phyloP scores from a whole-genome alignment of 2,888 invertebrate genomes.

The Flexamia atlantica region DNA sequence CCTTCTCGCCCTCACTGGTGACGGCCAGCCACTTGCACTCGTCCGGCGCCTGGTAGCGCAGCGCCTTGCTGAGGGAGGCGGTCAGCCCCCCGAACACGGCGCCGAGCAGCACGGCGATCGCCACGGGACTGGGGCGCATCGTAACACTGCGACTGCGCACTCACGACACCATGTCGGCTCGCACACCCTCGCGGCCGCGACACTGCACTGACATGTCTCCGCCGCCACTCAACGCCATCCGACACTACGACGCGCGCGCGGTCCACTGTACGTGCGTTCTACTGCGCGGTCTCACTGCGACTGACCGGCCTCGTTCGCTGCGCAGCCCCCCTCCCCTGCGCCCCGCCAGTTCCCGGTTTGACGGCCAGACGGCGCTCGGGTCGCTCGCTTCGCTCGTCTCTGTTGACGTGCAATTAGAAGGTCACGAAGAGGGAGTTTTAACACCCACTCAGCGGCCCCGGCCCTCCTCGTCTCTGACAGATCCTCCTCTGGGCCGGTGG shows the following conservation, averaged over 20 bases:
- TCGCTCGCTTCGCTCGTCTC: conserved; percentile 57
- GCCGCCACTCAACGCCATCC: conserved; percentile 68
- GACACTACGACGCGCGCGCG: conserved; percentile 32
- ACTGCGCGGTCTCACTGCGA: conserved; percentile 59
- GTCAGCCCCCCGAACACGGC: conserved; percentile 80
- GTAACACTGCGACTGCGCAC: conserved; percentile 18
- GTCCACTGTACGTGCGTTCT: conserved; percentile 42
- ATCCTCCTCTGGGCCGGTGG: conserved; percentile 33
- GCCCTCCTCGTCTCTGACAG: not conserved
- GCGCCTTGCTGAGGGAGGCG: conserved; percentile 79
- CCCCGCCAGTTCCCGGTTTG: conserved; percentile 53
- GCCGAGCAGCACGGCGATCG: conserved; percentile 79
- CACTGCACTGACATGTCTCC: conserved; percentile 52
- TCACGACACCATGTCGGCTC: conserved; percentile 53
- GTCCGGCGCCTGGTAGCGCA: conserved; percentile 87
- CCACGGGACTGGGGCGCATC: conserved; percentile 68
- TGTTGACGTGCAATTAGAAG: conserved; percentile 63
- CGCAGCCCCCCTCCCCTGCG: conserved; percentile 38
- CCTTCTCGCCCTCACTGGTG: conserved; percentile 78
- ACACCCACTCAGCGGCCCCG: conserved; percentile 62
- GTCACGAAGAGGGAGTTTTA: conserved; percentile 64
- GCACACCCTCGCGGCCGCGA: conserved; percentile 2
- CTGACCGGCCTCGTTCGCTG: conserved; percentile 59
- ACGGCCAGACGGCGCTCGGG: conserved; percentile 61
- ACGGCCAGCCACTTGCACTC: conserved; percentile 87